Evolutionary conservation across 2,888 invertebrate species (phyloP).

Genomic region (Aspidiotus rigidus): DNA sequence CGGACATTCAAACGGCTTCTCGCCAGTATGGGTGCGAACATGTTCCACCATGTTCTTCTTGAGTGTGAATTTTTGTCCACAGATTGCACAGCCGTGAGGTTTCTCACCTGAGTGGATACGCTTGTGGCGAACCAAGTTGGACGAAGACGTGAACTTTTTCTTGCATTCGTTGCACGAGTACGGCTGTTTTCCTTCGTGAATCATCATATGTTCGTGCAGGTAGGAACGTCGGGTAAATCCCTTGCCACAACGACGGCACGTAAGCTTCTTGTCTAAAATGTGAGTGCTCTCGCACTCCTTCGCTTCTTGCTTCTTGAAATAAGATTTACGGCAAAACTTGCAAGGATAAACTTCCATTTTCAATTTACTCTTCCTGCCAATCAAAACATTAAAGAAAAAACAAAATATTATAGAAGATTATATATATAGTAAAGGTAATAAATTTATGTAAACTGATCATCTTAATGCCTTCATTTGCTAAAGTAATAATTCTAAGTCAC

Average conservation of each 20-base stretch:
- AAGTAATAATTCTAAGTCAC: too few species aligned
- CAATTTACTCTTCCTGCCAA: too few species aligned
- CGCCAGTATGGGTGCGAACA: slow-evolving; percentile 19
- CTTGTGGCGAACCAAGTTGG: slow-evolving; percentile 18
- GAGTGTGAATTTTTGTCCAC: slow-evolving; percentile 5
- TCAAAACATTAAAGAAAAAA: too few species aligned
- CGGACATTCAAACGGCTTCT: slow-evolving; percentile 18
- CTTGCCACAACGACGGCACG: slow-evolving; percentile 6
- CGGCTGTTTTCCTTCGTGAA: slow-evolving; percentile 18
- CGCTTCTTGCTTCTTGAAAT: background rate
- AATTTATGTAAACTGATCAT: too few species aligned
- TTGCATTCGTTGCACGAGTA: slow-evolving; percentile 13
- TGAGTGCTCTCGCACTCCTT: background rate
- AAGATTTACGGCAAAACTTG: slow-evolving; percentile 13
- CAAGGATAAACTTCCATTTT: background rate
- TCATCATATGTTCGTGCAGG: slow-evolving; percentile 11
- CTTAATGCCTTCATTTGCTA: too few species aligned
- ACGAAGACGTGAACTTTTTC: slow-evolving; percentile 7
- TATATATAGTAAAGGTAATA: too few species aligned
- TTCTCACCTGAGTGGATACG: slow-evolving; percentile 28
- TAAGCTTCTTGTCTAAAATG: slow-evolving; percentile 15
- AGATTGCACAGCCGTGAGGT: slow-evolving; percentile 11
- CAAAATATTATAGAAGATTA: too few species aligned
- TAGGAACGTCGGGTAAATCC: slow-evolving; percentile 20
- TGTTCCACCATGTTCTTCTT: slow-evolving; percentile 26